Evolutionary conservation across 2,888 invertebrate species (phyloP).

Genomic region (Steinernema carpocapsae): DNA sequence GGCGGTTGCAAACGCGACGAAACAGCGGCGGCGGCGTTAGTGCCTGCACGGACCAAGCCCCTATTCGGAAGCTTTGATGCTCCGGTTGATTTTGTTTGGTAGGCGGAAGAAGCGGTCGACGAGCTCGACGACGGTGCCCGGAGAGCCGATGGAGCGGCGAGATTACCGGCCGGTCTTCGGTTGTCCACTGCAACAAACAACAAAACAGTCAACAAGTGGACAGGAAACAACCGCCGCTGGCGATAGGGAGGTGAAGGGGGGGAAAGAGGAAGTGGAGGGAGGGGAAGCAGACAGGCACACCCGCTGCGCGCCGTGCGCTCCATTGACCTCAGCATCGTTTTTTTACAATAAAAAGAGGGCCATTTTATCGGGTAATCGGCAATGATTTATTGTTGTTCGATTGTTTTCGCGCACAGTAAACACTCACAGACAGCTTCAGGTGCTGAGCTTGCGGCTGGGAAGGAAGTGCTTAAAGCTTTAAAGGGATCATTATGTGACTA

Average conservation of each 20-base stretch:
- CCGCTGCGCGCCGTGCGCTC: neutral
- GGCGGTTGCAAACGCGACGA: slow-evolving; percentile 49
- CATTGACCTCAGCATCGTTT: slow-evolving; percentile 27
- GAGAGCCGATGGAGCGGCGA: slow-evolving; percentile 19
- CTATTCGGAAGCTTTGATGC: slow-evolving; percentile 24
- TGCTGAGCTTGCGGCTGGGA: neutral
- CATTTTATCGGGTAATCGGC: slow-evolving; percentile 33
- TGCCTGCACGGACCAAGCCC: neutral
- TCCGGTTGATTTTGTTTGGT: neutral
- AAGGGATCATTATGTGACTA: too few species aligned
- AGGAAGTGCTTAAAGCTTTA: too few species aligned
- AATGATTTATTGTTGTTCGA: slow-evolving; percentile 30
- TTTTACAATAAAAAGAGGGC: slow-evolving; percentile 33
- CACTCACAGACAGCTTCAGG: slow-evolving; percentile 17
- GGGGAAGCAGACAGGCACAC: slow-evolving; percentile 1
- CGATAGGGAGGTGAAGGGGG: slow-evolving; percentile 15
- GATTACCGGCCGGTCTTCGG: slow-evolving; percentile 20
- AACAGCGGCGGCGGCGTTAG: neutral
- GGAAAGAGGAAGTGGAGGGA: neutral
- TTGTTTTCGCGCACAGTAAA: slow-evolving; percentile 33
- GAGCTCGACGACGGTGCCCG: slow-evolving; percentile 27
- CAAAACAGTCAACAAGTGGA: slow-evolving; percentile 21
- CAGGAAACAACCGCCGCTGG: slow-evolving; percentile 33
- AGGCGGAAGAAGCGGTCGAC: slow-evolving; percentile 17
- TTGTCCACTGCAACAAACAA: slow-evolving; percentile 31